Conservation (phyloP, 2,113 vertebrate genomes). For the Colaptes auratus region DNA sequence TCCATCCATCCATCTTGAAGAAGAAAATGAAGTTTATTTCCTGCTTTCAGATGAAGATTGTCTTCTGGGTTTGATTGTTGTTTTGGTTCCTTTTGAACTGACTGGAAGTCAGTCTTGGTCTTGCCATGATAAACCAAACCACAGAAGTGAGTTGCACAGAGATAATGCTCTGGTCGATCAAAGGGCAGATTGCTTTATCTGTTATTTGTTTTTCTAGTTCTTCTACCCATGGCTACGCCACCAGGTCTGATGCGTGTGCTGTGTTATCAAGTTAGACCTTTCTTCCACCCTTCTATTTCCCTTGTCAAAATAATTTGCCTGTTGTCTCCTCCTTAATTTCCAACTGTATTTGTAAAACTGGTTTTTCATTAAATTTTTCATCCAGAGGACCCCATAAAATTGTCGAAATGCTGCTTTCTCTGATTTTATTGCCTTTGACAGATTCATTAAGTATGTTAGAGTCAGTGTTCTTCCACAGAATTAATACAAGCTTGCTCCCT, state of each 20-base stretch:
- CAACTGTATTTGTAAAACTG: conserved; percentile 20
- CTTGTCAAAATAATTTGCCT: neutral
- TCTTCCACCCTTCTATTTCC: neutral
- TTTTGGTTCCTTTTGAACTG: neutral
- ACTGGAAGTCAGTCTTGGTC: neutral
- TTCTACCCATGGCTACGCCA: neutral
- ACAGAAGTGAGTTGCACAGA: neutral
- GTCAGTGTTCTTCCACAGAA: conserved; percentile 61
- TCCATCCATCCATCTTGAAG: neutral
- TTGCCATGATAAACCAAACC: neutral
- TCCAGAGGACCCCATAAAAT: conserved; percentile 49
- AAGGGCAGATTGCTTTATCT: neutral
- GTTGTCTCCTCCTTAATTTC: conserved; percentile 57
- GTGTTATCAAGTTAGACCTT: conserved; percentile 1
- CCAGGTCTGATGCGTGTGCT: neutral
- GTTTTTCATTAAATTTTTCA: conserved; percentile 50
- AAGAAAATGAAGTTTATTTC: neutral
- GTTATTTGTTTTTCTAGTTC: neutral
- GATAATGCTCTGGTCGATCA: too few species aligned
- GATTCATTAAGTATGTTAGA: conserved; percentile 65
- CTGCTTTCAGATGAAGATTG: neutral
- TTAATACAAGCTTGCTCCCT: conserved; percentile 67
- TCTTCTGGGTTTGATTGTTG: neutral
- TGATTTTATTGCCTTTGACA: conserved; percentile 66
- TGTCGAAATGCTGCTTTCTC: conserved; percentile 53